Percentiles rank a stretch among this genome's conserved stretches.
Evolutionary conservation across 53 echinoderm and acorn worm genomes (phyloP).

Genomic region (Paracentrotus lividus): DNA sequence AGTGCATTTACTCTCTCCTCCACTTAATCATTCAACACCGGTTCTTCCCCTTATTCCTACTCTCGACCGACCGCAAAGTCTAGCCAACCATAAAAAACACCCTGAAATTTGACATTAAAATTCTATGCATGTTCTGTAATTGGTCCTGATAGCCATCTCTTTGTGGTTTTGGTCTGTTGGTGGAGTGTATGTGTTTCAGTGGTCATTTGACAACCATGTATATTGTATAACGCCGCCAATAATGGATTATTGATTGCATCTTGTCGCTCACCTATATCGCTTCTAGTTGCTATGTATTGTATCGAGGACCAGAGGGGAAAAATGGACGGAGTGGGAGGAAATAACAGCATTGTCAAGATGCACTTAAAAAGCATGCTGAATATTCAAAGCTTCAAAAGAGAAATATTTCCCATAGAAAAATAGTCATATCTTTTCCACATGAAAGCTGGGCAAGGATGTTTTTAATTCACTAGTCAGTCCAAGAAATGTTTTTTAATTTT

Average conservation of each 20-base stretch:
- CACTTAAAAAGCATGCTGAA: conserved; percentile 6
- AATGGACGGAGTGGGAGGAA: too few relatives aligned
- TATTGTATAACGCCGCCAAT: conserved; percentile 35
- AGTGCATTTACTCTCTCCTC: background rate
- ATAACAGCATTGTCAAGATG: background rate
- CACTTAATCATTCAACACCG: background rate
- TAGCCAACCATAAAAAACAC: background rate
- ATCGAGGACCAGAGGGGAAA: background rate
- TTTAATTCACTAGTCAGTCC: too few relatives aligned
- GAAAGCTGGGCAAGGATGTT: background rate
- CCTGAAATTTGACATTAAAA: background rate
- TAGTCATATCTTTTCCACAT: too few relatives aligned
- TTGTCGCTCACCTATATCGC: background rate
- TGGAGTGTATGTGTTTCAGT: background rate
- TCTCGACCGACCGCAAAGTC: background rate
- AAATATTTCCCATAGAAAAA: too few relatives aligned
- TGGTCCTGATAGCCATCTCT: background rate
- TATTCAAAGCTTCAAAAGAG: too few relatives aligned
- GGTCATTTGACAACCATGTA: conserved; percentile 38
- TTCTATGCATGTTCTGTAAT: background rate
- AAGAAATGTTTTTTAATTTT: too few relatives aligned
- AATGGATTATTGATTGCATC: conserved; percentile 36
- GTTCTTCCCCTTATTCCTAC: background rate
- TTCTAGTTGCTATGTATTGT: conserved; percentile 45
- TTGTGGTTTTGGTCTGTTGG: background rate